These are phyloP conservation scores for Sarcoramphus papa DNA, from an alignment of 2,797 vertebrate species.

Conservation along the genomic window DNA sequence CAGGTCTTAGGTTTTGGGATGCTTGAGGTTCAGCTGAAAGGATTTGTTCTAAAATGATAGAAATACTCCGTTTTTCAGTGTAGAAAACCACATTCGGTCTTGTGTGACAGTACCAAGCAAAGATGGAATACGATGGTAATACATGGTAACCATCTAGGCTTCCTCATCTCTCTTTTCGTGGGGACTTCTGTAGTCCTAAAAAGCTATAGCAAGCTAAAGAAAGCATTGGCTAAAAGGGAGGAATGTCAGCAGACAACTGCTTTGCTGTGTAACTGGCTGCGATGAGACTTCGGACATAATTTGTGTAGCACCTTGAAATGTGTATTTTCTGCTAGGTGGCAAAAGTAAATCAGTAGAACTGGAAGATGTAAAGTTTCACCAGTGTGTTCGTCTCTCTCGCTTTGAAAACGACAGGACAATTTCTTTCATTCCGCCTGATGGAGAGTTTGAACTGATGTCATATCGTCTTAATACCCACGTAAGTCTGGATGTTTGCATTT, in stretches of 20 bases:
- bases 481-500: conserved; percentile 42
- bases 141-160: not conserved
- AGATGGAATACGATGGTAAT: not conserved
- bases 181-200: not conserved
- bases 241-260: not conserved
- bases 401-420: conserved; percentile 95
- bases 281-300: fast-evolving
- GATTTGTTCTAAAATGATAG: not conserved
- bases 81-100: not conserved
- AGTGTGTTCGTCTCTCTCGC: conserved; percentile 92
- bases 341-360: conserved; percentile 94
- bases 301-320: not conserved
- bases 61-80: not conserved
- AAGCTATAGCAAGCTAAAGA: not conserved
- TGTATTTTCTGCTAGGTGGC: conserved; percentile 75
- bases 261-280: not conserved
- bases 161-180: not conserved
- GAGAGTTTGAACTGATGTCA: conserved; percentile 94
- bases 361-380: conserved; percentile 94
- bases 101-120: not conserved
- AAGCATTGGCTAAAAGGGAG: not conserved
- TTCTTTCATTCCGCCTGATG: conserved; percentile 92
- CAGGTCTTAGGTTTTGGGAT: not conserved
- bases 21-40: not conserved
- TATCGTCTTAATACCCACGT: conserved; percentile 93